A percentile compares a stretch with the other conserved stretches of the same genome.
Evolutionary conservation across 2,797 vertebrate genomes (phyloP).

Genomic region (Gephyroberyx darwinii): DNA sequence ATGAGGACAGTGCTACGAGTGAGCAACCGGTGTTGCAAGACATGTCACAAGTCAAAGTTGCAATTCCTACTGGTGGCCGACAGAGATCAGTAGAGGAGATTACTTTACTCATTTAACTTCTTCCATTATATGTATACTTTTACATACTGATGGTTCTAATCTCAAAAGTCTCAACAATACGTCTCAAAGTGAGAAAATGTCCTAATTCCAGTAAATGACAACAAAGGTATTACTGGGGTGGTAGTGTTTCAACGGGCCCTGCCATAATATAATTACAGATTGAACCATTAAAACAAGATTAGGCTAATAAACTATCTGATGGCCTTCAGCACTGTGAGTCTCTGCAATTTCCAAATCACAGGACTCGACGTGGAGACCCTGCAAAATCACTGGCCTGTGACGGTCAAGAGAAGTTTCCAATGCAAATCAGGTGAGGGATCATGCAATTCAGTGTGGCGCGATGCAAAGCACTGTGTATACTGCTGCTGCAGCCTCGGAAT

Average conservation of each 20-base stretch:
- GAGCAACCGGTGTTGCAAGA: too few species aligned
- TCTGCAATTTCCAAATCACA: slow-evolving; percentile 23
- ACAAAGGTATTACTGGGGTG: neutral
- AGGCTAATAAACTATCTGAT: slow-evolving; percentile 7
- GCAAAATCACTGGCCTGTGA: slow-evolving; percentile 40
- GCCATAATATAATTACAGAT: neutral
- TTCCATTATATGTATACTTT: too few species aligned
- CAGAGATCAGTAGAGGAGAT: too few species aligned
- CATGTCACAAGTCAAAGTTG: too few species aligned
- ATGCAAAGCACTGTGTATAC: slow-evolving; percentile 69
- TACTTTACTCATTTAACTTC: too few species aligned
- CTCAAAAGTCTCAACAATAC: neutral
- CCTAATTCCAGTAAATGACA: neutral
- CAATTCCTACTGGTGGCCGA: too few species aligned
- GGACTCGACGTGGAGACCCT: slow-evolving; percentile 31
- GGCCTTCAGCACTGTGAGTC: slow-evolving; percentile 2
- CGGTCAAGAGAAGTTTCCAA: slow-evolving; percentile 54
- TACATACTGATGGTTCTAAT: neutral
- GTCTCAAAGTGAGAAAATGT: neutral
- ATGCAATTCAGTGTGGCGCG: slow-evolving; percentile 36
- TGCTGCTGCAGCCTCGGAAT: slow-evolving; percentile 21
- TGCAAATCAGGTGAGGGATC: slow-evolving; percentile 63
- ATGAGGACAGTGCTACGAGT: too few species aligned
- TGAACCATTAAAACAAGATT: neutral
- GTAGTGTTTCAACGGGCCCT: neutral